Evolutionary conservation across 64 coral and sea anemone genomes (phyloP).

Genomic region (Astreopora myriophthalma): DNA sequence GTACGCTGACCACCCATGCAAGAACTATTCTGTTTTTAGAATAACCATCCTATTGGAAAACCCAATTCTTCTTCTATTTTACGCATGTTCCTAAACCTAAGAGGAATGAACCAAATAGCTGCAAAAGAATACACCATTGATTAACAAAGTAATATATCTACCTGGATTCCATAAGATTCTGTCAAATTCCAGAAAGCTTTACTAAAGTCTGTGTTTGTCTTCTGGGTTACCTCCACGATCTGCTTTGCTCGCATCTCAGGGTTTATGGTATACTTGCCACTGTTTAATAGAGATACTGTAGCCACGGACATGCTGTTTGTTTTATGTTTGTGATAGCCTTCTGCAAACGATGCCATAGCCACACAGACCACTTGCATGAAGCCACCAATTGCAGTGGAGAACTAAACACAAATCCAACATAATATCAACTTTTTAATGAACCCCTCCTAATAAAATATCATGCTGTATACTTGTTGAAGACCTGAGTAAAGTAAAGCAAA

Average conservation of each 20-base stretch:
- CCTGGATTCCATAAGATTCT: conserved; percentile 93
- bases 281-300: conserved; percentile 82
- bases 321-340: conserved; percentile 88
- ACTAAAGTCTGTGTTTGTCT: conserved; percentile 94
- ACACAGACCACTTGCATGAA: conserved; percentile 93
- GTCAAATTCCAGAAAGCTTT: conserved; percentile 98
- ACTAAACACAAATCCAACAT: conserved; percentile 56
- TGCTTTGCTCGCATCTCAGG: conserved; percentile 97
- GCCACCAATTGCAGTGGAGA: conserved; percentile 55
- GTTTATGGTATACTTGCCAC: conserved; percentile 94
- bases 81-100: too few species aligned
- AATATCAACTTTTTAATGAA: not conserved
- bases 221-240: conserved; percentile 80
- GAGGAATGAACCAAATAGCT: too few species aligned
- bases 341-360: conserved; percentile 98
- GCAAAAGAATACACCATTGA: too few species aligned
- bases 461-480: too few species aligned
- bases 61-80: too few species aligned
- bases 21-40: too few species aligned
- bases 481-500: too few species aligned
- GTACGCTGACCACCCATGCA: too few species aligned
- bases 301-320: conserved; percentile 59
- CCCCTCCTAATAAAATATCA: too few species aligned
- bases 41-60: too few species aligned
- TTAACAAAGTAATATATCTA: not conserved